Evolutionary conservation across 2,888 invertebrate genomes (phyloP).

Genomic region (Folsomia manolachei): DNA sequence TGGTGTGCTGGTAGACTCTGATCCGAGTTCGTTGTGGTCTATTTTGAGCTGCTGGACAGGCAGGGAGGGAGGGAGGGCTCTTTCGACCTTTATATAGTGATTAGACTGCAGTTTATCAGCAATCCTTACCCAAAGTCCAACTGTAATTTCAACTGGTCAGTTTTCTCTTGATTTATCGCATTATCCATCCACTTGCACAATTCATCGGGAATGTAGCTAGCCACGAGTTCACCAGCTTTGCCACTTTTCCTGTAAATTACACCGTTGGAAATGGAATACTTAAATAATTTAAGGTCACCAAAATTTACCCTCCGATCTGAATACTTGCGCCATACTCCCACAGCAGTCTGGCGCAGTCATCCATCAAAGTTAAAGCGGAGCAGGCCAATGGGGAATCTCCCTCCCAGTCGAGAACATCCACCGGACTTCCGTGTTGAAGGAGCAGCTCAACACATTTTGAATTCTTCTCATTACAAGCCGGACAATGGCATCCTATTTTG

Average conservation of each 20-base stretch:
- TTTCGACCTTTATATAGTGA: too few species aligned
- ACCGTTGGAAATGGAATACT: neutral
- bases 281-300: too few species aligned
- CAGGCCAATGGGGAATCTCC: slow-evolving; percentile 4
- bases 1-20: neutral
- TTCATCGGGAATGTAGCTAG: neutral
- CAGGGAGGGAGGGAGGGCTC: too few species aligned
- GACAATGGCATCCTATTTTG: slow-evolving; percentile 3
- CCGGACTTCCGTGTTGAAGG: neutral
- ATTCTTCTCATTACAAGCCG: slow-evolving; percentile 4
- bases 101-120: neutral
- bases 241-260: neutral
- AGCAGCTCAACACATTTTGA: slow-evolving; percentile 7
- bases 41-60: too few species aligned
- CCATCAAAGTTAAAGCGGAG: neutral
- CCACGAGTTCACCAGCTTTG: neutral
- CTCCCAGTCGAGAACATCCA: neutral
- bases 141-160: neutral
- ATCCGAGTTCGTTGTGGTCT: neutral
- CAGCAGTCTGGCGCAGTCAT: neutral
- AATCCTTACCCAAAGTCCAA: slow-evolving; percentile 4
- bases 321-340: slow-evolving; percentile 7
- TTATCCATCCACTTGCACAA: neutral
- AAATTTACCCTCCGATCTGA: neutral
- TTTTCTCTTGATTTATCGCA: neutral